These are phyloP conservation scores for Avahi laniger DNA, from an alignment of 2,797 vertebrate species.

Conservation along the genomic window DNA sequence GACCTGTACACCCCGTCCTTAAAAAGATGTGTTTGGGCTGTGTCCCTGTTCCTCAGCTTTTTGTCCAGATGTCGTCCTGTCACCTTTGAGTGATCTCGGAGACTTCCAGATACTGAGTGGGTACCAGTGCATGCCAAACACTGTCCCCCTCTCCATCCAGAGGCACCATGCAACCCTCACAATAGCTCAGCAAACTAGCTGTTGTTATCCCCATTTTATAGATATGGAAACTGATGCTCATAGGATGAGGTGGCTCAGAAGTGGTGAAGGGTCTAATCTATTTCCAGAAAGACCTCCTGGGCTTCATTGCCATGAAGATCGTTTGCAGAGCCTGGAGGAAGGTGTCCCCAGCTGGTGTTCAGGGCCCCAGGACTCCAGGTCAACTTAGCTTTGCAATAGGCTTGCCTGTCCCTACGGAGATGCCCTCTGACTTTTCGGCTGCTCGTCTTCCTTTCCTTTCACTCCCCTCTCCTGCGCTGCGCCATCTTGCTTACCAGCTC, in stretches of 20 bases:
- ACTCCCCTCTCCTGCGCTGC: background rate
- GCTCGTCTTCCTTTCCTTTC: background rate
- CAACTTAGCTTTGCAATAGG: background rate
- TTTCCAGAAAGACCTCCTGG: background rate
- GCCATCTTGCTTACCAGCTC: background rate
- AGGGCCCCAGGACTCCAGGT: background rate
- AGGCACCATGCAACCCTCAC: background rate
- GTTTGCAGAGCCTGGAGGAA: background rate
- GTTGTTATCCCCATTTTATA: background rate
- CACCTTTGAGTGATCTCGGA: background rate
- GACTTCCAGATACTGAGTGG: background rate
- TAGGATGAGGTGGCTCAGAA: background rate
- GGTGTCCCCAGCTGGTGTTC: background rate
- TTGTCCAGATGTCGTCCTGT: background rate
- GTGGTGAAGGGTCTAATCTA: background rate
- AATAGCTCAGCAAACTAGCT: background rate
- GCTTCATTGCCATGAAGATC: background rate
- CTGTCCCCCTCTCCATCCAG: background rate
- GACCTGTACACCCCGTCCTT: background rate
- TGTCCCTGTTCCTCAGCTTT: background rate
- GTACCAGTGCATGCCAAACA: no score
- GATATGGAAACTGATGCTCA: background rate
- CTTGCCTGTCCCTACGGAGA: background rate
- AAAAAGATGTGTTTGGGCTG: background rate
- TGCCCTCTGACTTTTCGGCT: background rate